These are phyloP conservation scores for Bombylius major DNA, from an alignment of 2,888 invertebrate genomes.

Conservation along the genomic window DNA sequence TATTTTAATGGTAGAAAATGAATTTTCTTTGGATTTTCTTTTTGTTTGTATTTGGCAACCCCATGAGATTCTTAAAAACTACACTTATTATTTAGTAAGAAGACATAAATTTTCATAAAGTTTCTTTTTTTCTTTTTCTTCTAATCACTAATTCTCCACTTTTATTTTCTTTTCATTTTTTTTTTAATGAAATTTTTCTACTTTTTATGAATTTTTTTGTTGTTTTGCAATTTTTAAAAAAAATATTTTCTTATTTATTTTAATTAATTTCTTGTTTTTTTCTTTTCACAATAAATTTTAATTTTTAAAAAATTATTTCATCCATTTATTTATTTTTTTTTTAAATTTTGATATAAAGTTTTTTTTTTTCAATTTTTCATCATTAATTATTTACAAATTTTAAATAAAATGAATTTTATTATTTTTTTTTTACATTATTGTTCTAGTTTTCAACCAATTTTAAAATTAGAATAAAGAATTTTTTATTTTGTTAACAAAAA, in stretches of 20 bases:
- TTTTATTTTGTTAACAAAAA: no score
- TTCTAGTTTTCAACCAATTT: no score
- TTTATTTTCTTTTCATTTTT: no score
- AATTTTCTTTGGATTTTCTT: background rate
- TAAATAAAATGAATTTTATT: background rate
- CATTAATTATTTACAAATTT: background rate
- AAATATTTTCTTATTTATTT: background rate
- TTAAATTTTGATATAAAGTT: background rate
- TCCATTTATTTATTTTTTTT: background rate
- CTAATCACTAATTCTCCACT: background rate
- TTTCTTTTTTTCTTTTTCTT: background rate
- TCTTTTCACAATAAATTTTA: background rate
- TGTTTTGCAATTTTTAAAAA: background rate
- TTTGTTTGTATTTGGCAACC: background rate
- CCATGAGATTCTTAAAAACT: background rate
- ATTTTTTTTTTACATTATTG: background rate
- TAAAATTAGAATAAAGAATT: no score
- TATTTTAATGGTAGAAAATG: background rate
- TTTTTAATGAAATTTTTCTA: no score
- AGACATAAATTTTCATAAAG: background rate
- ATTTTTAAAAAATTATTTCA: no score
- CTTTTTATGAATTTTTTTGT: no score
- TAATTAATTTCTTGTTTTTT: background rate
- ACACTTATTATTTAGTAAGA: background rate
- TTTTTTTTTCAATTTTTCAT: background rate